A percentile compares a stretch with the other conserved stretches of the same genome.
Evolutionary conservation across 2,797 vertebrate species (phyloP).

Genomic region (Coracias cyanogaster): DNA sequence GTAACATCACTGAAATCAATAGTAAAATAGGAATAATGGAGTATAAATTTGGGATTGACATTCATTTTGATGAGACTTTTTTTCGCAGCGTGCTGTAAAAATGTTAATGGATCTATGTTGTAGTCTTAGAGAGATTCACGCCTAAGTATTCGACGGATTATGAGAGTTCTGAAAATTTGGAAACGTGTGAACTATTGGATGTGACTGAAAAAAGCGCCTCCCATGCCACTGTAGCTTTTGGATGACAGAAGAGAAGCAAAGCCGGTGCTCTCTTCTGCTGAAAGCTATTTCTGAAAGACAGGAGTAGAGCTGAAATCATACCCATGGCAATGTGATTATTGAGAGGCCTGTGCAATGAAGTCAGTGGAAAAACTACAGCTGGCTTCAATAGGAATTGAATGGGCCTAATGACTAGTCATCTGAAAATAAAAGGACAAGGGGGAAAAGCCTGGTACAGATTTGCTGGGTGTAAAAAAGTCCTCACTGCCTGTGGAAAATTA

Average conservation of each 20-base stretch:
- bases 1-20: not conserved
- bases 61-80: not conserved
- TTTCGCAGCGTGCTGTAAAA: not conserved
- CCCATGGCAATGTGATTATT: not conserved
- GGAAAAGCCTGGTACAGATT: not conserved
- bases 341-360: not conserved
- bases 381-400: not conserved
- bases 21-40: not conserved
- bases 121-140: not conserved
- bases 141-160: not conserved
- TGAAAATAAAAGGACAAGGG: not conserved
- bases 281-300: constrained; percentile 6
- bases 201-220: not conserved
- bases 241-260: not conserved
- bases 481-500: not conserved
- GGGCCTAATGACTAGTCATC: not conserved
- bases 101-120: not conserved
- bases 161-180: not conserved
- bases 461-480: not conserved
- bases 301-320: not conserved
- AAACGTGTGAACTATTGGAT: not conserved
- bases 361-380: constrained; percentile 42
- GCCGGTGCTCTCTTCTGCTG: not conserved
- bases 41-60: not conserved
- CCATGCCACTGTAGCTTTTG: not conserved